Evolutionary conservation across 1,140 invertebrate genomes (phyloP), one percentile per base, ranked within the genome.

Genomic region (Proales similis): DNA sequence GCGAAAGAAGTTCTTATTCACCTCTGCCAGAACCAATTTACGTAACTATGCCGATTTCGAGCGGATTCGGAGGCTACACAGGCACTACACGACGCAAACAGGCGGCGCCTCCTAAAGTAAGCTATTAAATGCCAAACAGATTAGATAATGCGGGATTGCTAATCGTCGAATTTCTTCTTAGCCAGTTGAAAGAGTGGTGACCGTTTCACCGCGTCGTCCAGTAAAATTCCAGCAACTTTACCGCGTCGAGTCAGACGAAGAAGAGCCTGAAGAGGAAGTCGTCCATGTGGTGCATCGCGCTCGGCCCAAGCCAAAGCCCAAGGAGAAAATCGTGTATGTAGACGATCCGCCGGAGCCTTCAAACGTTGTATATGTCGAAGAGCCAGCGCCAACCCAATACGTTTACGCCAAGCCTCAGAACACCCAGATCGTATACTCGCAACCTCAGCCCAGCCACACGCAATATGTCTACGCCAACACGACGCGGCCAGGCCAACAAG

Each of bases 311-410:
- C 33, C 51, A 39, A 57, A 57, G 26, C 51, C 51, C 11, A 57
- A 57, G 6, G 51, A 57, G 45, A 57, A 57, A 39, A 26, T 57
- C 29, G 45, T 57, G 9, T 57, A 57, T 42, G 51, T 57, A 19
- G 36, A 57, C 7, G 51, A 57, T 11, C 33, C 17, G 22, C 17
- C 27, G 45, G 36, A 19, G 32, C 22, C 33, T 6, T 24, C 39
- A 42, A 57, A 57, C 17, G 19, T 57, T 12, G 32, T 57, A 9
- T 57, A 57, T 14, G 20, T 57, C 11, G 51, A 57, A 19, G 36
- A 42, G 11, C 51, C 51, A 12, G 24, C 36, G 27, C 19, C 22
- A 1, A 32, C 22, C 38, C 48, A 53, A 19, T 20, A 20, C 42
- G 9, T 53, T 9, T 53, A 53, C 14, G 30, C 14, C 6, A 53